These are phyloP conservation scores for Drosophila tanythrix DNA, from an alignment of 2,888 invertebrate species.

Conservation along the genomic window DNA sequence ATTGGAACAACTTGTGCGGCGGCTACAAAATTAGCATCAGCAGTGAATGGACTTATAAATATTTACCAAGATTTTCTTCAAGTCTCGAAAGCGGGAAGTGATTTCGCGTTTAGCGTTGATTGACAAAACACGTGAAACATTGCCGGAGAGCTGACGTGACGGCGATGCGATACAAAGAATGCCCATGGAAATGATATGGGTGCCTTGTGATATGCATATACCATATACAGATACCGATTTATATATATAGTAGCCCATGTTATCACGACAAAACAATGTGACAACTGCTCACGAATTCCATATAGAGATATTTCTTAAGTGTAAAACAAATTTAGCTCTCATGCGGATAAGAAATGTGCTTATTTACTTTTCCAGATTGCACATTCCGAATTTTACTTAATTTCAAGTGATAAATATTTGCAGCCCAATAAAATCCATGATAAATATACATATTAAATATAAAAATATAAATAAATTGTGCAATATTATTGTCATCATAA, in stretches of 20 bases:
- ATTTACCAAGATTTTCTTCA: constrained; percentile 46
- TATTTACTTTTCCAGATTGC: constrained; percentile 15
- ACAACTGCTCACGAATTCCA: constrained; percentile 28
- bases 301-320: constrained; percentile 20
- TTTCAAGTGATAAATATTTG: constrained; percentile 1
- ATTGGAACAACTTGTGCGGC: constrained; percentile 31
- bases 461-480: neutral
- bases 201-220: constrained; percentile 35
- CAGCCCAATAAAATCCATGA: neutral
- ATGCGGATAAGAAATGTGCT: constrained; percentile 12
- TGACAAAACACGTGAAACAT: constrained; percentile 41
- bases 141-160: constrained; percentile 28
- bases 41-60: constrained; percentile 55
- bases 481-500: neutral
- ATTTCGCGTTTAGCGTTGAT: constrained; percentile 31
- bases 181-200: constrained; percentile 39
- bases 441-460: neutral
- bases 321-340: constrained; percentile 14
- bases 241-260: neutral
- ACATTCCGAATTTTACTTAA: neutral
- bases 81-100: constrained; percentile 56
- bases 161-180: constrained; percentile 34
- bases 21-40: constrained; percentile 59
- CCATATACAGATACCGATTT: neutral
- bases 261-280: constrained; percentile 31